phyloP scores from a whole-genome alignment of 2,797 vertebrate species.

The Melanotaenia parkinsoni region DNA sequence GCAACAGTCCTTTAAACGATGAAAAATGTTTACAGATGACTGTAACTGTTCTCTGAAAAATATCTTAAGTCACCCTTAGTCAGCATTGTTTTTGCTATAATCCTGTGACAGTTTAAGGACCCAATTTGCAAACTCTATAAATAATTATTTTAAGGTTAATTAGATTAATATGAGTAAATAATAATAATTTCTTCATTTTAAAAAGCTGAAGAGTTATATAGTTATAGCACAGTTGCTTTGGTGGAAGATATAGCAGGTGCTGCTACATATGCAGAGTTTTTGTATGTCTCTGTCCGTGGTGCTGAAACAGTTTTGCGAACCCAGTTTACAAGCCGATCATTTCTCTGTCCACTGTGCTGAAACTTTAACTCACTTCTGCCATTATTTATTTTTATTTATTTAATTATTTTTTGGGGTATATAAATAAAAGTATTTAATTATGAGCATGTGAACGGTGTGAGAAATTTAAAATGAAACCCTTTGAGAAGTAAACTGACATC shows the following conservation, averaged over 20 bases:
- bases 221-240: not conserved
- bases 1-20: not conserved
- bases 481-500: no score
- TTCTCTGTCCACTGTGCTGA: slow-evolving; percentile 39
- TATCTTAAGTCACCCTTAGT: not conserved
- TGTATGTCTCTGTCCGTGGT: slow-evolving; percentile 49
- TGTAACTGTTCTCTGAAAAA: not conserved
- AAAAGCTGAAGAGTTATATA: no score
- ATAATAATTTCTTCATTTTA: not conserved
- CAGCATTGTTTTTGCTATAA: not conserved
- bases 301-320: slow-evolving; percentile 34
- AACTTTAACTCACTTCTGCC: not conserved
- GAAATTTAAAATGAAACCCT: no score
- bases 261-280: no score
- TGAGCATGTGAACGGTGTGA: no score
- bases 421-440: no score
- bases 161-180: not conserved
- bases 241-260: not conserved
- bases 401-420: no score
- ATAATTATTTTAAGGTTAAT: not conserved
- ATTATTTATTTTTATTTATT: no score
- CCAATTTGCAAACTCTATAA: no score
- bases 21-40: not conserved
- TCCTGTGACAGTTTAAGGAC: not conserved
- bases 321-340: not conserved